Evolutionary conservation across 2,797 vertebrate genomes (phyloP).

Genomic region (Cheirogaleus major): DNA sequence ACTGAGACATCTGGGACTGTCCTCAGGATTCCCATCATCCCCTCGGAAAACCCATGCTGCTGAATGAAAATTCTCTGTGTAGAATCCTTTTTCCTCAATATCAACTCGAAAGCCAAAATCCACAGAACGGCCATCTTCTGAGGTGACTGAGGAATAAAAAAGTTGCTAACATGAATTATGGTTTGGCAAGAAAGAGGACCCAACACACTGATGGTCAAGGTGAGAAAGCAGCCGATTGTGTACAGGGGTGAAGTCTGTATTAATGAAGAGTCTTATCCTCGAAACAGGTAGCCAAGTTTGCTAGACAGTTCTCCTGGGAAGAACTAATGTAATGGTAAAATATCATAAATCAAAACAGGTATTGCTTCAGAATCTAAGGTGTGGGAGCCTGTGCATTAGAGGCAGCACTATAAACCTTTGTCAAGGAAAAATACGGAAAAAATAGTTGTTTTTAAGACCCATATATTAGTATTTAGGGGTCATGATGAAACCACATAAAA

Average conservation of each 20-base stretch:
- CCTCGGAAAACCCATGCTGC: conserved; percentile 94
- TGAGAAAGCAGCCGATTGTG: neutral
- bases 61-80: conserved; percentile 94
- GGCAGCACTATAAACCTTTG: neutral
- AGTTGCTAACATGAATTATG: neutral
- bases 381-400: neutral
- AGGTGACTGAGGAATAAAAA: conserved; percentile 84
- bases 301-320: neutral
- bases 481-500: neutral
- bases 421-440: neutral
- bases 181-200: neutral
- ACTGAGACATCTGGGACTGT: conserved; percentile 86
- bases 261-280: neutral
- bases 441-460: neutral
- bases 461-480: neutral
- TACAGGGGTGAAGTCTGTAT: fast-evolving
- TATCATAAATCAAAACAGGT: neutral
- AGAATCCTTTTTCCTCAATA: conserved; percentile 91
- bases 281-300: neutral
- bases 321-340: neutral
- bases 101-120: conserved; percentile 86
- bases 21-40: conserved; percentile 86
- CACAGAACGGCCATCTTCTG: conserved; percentile 89
- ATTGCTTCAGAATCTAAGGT: neutral
- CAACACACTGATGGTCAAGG: fast-evolving